phyloP scores from a whole-genome alignment of 2,888 invertebrate genomes.

The Halictus quadricinctus region DNA sequence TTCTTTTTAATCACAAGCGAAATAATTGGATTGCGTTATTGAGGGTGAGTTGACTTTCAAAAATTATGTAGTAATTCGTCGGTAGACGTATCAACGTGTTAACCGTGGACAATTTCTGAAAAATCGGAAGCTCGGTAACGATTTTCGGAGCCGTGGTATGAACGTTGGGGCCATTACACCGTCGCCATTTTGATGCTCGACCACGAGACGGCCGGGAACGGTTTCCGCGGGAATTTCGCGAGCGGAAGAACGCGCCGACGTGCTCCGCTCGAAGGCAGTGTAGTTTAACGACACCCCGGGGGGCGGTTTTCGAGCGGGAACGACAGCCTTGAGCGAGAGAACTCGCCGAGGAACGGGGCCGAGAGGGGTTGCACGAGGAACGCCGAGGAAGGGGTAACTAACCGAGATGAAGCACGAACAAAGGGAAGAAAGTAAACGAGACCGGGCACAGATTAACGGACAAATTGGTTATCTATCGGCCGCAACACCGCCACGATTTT shows the following conservation, averaged over 20 bases:
- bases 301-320: conserved; percentile 44
- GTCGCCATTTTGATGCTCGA: conserved; percentile 25
- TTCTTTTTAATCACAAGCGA: too few relatives aligned
- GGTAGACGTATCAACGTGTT: too few relatives aligned
- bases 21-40: too few relatives aligned
- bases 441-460: conserved; percentile 55
- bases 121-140: background rate
- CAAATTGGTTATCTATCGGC: conserved; percentile 66
- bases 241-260: conserved; percentile 45
- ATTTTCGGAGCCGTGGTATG: conserved; percentile 4
- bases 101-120: too few relatives aligned
- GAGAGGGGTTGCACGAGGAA: background rate
- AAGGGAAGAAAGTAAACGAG: conserved; percentile 26
- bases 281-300: conserved; percentile 60
- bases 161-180: conserved; percentile 36
- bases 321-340: conserved; percentile 27
- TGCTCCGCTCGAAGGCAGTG: conserved; percentile 45
- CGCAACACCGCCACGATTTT: conserved; percentile 40
- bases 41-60: too few relatives aligned
- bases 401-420: conserved; percentile 19
- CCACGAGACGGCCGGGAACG: conserved; percentile 17
- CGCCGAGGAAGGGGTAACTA: conserved; percentile 30
- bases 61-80: too few relatives aligned
- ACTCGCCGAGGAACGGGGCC: conserved; percentile 4
- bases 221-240: conserved; percentile 50